Conservation (phyloP, 2,113 vertebrate genomes). For the Synchiropus splendidus region DNA sequence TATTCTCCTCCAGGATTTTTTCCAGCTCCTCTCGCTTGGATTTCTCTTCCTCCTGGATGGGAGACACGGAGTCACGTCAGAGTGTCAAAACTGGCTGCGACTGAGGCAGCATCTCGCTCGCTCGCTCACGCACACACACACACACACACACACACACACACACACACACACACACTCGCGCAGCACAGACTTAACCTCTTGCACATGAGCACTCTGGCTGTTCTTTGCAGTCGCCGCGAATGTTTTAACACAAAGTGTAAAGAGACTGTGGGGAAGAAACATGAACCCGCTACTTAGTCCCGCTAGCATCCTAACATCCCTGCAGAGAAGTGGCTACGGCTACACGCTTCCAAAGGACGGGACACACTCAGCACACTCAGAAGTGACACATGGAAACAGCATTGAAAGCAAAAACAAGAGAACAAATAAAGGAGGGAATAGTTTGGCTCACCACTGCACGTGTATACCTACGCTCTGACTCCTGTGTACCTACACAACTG, state of each 20-base stretch:
- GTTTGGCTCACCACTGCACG: slow-evolving; percentile 96
- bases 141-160: slow-evolving; percentile 5
- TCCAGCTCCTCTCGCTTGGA: slow-evolving; percentile 98
- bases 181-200: slow-evolving; percentile 18
- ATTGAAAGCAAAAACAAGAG: slow-evolving; percentile 49
- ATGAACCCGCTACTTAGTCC: too few species aligned
- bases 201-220: slow-evolving; percentile 25
- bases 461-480: slow-evolving; percentile 98
- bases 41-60: slow-evolving; percentile 98
- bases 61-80: slow-evolving; percentile 87
- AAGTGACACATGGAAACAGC: slow-evolving; percentile 48
- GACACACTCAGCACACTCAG: slow-evolving; percentile 52
- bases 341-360: slow-evolving; percentile 3
- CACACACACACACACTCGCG: slow-evolving; percentile 12
- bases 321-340: too few species aligned
- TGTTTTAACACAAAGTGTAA: slow-evolving; percentile 21
- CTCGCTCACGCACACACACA: slow-evolving; percentile 6
- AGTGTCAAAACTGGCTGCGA: slow-evolving; percentile 42
- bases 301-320: too few species aligned
- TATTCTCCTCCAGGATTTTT: slow-evolving; percentile 99
- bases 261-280: slow-evolving; percentile 10
- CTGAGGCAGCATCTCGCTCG: too few species aligned
- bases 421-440: slow-evolving; percentile 85
- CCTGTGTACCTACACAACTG: slow-evolving; percentile 94
- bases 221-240: slow-evolving; percentile 25